Conservation (phyloP, 1,140 invertebrate genomes). For the Scaptomyza montana region DNA sequence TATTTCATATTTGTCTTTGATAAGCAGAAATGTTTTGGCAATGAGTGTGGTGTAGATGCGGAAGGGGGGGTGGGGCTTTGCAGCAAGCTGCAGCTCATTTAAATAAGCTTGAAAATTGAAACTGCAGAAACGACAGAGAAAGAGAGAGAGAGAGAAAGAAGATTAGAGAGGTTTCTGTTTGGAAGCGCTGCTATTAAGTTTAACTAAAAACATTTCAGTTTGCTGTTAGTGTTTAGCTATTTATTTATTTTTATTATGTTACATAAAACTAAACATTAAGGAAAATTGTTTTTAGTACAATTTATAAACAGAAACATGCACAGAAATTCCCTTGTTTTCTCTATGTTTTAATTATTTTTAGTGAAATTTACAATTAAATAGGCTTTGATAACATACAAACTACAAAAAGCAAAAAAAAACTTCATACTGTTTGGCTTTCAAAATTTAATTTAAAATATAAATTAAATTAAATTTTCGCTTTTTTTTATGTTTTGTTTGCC, state of each 20-base stretch:
- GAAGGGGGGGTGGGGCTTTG: background rate
- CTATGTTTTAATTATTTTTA: background rate
- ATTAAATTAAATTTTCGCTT: constrained; percentile 11
- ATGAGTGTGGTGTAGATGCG: background rate
- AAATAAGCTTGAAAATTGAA: constrained; percentile 53
- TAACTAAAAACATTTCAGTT: no score
- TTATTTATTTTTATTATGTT: no score
- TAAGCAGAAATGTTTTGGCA: constrained; percentile 56
- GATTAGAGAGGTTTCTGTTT: background rate
- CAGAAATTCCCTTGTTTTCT: background rate
- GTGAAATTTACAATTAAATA: background rate
- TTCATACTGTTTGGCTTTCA: background rate
- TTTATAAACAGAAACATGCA: background rate
- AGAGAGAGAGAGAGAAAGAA: background rate
- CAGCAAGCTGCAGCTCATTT: constrained; percentile 36
- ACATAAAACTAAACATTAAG: no score
- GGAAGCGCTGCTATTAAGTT: background rate
- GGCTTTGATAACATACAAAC: no score
- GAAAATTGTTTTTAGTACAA: background rate
- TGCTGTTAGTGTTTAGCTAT: no score
- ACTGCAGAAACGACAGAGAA: constrained; percentile 25
- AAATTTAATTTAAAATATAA: constrained; percentile 1
- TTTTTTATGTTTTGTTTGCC: background rate
- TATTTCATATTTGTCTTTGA: constrained; percentile 80
- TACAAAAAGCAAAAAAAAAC: background rate